Base-by-base conservation (phyloP, 35 echinoderm and acorn worm species). In the Heliocidaris tuberculata region DNA sequence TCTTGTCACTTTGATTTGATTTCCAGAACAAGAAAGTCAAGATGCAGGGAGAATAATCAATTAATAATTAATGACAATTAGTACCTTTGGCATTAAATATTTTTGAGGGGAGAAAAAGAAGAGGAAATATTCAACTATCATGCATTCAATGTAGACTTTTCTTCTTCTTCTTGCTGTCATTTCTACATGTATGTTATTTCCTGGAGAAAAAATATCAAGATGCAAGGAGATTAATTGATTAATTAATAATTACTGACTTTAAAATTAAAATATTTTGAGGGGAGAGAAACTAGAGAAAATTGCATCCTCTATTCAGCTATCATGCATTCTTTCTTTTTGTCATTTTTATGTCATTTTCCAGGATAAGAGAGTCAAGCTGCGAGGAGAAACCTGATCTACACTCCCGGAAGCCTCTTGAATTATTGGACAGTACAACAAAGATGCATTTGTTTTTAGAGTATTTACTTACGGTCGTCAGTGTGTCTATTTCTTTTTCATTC, bases 281-380 rank as follows among this genome's bases (percentile, higher is more conserved):
- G 35, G 35, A 42, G 35, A 42, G 35, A 42, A 42, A 42, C 1
- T 42, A 42, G 3, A 42, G 35, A 0, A 42, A 42, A 42, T 42
- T 42, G 3, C 35, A 42, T 42, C 35, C 35, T 42, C 35, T 42
- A 42, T 42, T 42, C 35, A 42, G 3, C 16, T 21, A 78, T 78
- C 19, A 5, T 78, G 8, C 27, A 21, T 78, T 42, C 35, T 42
- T 42, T 42, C 35, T 94, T 24, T 59, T 24, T 29, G 27, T 94
- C 59, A 31, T 7, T 13, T 95, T 54, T 91, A 11, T 90, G 1
- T 90, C 21, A 90, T 12, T 90, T 30, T 54, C n/a, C 94, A 95
- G 94, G 94, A 95, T 49, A 95, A 95, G 54, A 88, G 60, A 52
- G 94, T 95, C 31, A 95, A 95, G 88, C 88, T 95, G 95, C 70